Conservation (phyloP, 2,113 vertebrate species). For the Dasyornis broadbenti region DNA sequence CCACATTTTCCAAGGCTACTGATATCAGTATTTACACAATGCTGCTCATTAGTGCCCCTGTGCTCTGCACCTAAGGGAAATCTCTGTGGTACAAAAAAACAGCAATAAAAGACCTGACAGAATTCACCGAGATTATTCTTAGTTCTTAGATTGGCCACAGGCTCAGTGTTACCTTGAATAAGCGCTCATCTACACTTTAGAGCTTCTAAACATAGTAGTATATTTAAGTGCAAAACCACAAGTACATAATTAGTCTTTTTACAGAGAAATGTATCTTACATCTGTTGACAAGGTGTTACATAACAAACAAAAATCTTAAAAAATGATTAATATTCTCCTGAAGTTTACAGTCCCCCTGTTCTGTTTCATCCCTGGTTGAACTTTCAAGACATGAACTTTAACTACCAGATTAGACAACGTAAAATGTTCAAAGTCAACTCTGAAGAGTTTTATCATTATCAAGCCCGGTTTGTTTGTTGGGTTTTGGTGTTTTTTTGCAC, state of each 20-base stretch:
- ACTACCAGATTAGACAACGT: neutral
- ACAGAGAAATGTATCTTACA: neutral
- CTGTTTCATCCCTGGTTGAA: neutral
- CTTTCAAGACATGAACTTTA: neutral
- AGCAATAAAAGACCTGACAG: neutral
- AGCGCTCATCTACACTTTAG: neutral
- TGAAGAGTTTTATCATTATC: neutral
- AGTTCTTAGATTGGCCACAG: neutral
- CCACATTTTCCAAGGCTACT: neutral
- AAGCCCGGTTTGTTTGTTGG: fast-evolving
- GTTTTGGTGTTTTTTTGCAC: fast-evolving
- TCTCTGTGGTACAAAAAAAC: neutral
- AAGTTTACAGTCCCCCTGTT: neutral
- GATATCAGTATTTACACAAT: neutral
- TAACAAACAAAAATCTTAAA: neutral
- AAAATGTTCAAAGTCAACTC: neutral
- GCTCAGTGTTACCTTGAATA: neutral
- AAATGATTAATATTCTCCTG: fast-evolving
- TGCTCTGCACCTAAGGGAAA: neutral
- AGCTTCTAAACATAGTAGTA: fast-evolving
- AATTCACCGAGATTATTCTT: neutral
- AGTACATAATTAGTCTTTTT: fast-evolving
- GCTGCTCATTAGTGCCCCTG: neutral
- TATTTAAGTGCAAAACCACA: neutral
- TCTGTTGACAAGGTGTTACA: neutral